Evolutionary conservation across 2,113 vertebrate genomes (phyloP).

Genomic region (Myanophis thanlyinensis): DNA sequence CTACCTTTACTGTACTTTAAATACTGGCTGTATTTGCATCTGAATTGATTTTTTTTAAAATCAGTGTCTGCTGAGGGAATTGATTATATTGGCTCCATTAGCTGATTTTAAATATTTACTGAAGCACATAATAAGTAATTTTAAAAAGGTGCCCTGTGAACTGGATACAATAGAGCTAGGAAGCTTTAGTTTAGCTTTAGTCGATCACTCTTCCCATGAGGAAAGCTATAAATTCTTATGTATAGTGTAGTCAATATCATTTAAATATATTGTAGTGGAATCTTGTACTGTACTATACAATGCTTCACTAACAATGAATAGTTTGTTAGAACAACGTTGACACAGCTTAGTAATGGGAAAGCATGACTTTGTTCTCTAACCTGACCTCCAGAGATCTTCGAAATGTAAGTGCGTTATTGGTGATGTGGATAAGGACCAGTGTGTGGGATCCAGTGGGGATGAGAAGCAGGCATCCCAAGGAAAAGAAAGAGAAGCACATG

Average conservation of each 20-base stretch:
- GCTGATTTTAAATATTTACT: not conserved
- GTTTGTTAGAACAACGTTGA: not conserved
- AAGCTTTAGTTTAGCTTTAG: not conserved
- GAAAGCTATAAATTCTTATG: not conserved
- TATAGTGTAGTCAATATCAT: not conserved
- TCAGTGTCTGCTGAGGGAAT: not conserved
- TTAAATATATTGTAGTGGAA: not conserved
- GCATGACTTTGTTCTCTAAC: not conserved
- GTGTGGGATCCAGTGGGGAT: not conserved
- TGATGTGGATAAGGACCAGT: not conserved
- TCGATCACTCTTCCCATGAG: slow-evolving; percentile 16
- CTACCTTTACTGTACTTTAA: not conserved
- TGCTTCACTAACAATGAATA: slow-evolving; percentile 6
- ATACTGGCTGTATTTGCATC: not conserved
- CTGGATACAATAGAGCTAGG: not conserved
- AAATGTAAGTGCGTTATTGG: not conserved
- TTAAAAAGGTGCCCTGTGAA: not conserved
- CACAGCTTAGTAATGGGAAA: not conserved
- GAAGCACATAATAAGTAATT: not conserved
- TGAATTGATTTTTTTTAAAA: not conserved
- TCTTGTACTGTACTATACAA: not conserved
- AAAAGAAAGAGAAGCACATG: not conserved
- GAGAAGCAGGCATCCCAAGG: not conserved
- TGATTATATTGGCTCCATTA: not conserved
- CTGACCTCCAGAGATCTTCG: not conserved